phyloP scores from a whole-genome alignment of 1,140 invertebrate genomes.

The Solenopsis fugax region DNA sequence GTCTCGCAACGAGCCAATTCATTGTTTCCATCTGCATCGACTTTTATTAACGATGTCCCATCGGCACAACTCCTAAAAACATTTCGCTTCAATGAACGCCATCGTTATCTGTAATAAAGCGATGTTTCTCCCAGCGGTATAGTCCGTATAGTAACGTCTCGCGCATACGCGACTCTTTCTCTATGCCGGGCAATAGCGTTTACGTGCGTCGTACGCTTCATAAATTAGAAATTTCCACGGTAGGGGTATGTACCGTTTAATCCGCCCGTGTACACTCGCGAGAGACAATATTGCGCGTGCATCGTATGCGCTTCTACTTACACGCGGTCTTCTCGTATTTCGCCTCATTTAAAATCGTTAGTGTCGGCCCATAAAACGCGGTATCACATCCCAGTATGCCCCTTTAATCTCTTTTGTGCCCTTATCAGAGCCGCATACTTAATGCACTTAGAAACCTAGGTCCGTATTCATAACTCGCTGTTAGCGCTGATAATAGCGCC shows the following conservation, averaged over 20 bases:
- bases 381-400: conserved; percentile 51
- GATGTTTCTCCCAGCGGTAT: conserved; percentile 8
- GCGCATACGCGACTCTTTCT: conserved; percentile 23
- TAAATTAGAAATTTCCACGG: conserved; percentile 49
- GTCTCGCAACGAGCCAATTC: conserved; percentile 1
- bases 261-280: conserved; percentile 35
- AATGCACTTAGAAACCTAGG: conserved; percentile 75
- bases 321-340: conserved; percentile 55
- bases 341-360: conserved; percentile 74
- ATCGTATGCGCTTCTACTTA: conserved; percentile 31
- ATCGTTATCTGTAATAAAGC: conserved; percentile 32
- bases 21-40: background rate
- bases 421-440: conserved; percentile 75
- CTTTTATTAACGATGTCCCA: conserved; percentile 28
- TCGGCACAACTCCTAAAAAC: conserved; percentile 12
- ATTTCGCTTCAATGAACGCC: background rate
- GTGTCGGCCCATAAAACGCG: conserved; percentile 69
- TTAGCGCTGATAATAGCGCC: conserved; percentile 70
- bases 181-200: background rate
- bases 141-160: conserved; percentile 40
- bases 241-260: conserved; percentile 25
- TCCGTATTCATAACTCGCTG: conserved; percentile 75
- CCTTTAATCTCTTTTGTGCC: conserved; percentile 72
- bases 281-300: conserved; percentile 64
- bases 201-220: conserved; percentile 12